Evolutionary conservation across 2,888 invertebrate species (phyloP).

Genomic region (Neoscelio sp.): DNA sequence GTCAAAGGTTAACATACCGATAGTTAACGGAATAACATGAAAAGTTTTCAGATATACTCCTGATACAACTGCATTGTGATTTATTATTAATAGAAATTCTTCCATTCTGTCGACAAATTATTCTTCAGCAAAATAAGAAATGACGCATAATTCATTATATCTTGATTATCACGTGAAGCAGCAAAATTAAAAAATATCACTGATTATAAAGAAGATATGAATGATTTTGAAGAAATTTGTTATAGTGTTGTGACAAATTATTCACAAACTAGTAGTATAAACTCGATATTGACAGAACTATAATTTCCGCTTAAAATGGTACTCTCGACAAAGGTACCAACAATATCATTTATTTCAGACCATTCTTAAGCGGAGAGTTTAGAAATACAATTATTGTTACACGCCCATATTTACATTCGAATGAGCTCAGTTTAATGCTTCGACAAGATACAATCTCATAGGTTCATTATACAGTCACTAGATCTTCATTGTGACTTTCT

Average conservation of each 20-base stretch:
- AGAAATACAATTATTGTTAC: slow-evolving; percentile 13
- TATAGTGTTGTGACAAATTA: too few species aligned
- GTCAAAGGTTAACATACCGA: slow-evolving; percentile 41
- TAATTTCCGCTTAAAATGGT: too few species aligned
- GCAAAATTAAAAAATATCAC: neutral
- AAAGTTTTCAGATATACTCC: slow-evolving; percentile 15
- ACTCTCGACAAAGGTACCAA: slow-evolving; percentile 3
- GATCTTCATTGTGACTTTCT: slow-evolving; percentile 52
- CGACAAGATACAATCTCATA: slow-evolving; percentile 7
- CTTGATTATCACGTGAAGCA: slow-evolving; percentile 3
- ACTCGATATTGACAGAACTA: too few species aligned
- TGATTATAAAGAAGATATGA: too few species aligned
- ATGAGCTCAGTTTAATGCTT: slow-evolving; percentile 20
- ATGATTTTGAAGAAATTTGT: too few species aligned
- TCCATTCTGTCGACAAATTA: too few species aligned
- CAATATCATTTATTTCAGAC: neutral
- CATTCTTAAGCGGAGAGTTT: neutral
- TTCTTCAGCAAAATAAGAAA: too few species aligned
- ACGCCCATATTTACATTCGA: slow-evolving; percentile 41
- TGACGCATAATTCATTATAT: too few species aligned
- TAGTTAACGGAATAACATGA: slow-evolving; percentile 39
- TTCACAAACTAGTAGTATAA: too few species aligned
- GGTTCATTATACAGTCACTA: slow-evolving; percentile 32
- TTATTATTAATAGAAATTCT: too few species aligned
- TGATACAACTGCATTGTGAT: slow-evolving; percentile 21